Percentiles rank a stretch among this genome's conserved stretches.
Evolutionary conservation across 2,888 invertebrate genomes (phyloP).

Genomic region (Argyresthia albistria): DNA sequence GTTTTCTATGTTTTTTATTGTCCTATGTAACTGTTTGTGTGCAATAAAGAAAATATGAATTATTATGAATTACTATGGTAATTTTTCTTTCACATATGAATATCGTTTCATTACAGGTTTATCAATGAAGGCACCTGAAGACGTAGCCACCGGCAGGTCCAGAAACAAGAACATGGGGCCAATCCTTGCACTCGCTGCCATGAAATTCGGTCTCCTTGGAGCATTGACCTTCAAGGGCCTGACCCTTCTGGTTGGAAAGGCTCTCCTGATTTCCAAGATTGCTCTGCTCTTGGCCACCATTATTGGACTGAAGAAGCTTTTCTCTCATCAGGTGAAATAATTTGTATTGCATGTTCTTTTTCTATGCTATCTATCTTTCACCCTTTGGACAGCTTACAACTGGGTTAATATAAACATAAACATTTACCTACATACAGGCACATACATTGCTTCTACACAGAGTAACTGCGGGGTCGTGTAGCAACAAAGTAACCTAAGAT

Average conservation of each 20-base stretch:
- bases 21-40: no score
- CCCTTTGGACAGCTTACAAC: not conserved
- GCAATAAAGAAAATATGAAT: no score
- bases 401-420: no score
- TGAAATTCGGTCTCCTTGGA: conserved; percentile 86
- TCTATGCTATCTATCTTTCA: not conserved
- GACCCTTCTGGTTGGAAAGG: conserved; percentile 87
- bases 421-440: no score
- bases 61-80: no score
- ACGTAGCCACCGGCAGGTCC: conserved; percentile 76
- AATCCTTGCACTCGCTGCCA: conserved; percentile 80
- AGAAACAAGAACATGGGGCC: conserved; percentile 83
- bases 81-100: no score
- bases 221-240: conserved; percentile 86
- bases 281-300: conserved; percentile 85
- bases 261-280: conserved; percentile 87
- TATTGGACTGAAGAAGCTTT: conserved; percentile 86
- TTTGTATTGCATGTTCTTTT: not conserved
- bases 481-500: no score
- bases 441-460: no score
- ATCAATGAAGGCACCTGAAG: conserved; percentile 75
- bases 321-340: conserved; percentile 76
- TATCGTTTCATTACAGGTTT: conserved; percentile 64
- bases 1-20: no score
- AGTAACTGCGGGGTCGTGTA: no score